These are phyloP conservation scores for Labeo catla DNA, from an alignment of 2,113 vertebrate species.

Conservation along the genomic window DNA sequence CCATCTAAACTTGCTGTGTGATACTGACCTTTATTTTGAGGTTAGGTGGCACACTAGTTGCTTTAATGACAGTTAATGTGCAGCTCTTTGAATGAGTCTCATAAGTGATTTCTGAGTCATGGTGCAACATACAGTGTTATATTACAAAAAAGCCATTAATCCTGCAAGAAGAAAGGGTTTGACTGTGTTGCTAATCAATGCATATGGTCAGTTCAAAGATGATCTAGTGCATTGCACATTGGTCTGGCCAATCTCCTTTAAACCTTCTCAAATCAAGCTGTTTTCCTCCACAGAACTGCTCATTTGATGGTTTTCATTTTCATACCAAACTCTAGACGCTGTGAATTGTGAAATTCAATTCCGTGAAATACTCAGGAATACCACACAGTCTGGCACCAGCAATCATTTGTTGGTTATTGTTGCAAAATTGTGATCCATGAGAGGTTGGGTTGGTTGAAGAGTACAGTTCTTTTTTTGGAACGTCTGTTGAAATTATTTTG, in stretches of 20 bases:
- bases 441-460: not conserved
- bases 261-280: not conserved
- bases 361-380: not conserved
- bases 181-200: not conserved
- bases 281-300: not conserved
- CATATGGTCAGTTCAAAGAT: not conserved
- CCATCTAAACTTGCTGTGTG: not conserved
- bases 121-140: not conserved
- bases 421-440: not conserved
- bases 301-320: not conserved
- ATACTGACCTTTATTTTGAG: conserved; percentile 24
- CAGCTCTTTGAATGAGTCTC: not conserved
- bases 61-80: not conserved
- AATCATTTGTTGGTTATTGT: not conserved
- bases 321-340: not conserved
- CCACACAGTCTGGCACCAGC: not conserved
- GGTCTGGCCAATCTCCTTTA: not conserved
- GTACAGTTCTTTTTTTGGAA: not conserved
- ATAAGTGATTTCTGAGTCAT: not conserved
- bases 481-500: not conserved
- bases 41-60: not conserved
- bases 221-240: not conserved
- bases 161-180: not conserved
- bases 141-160: not conserved
- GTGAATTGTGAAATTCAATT: not conserved